Conservation (phyloP, 2,113 vertebrate species). For the Percina caprodes region DNA sequence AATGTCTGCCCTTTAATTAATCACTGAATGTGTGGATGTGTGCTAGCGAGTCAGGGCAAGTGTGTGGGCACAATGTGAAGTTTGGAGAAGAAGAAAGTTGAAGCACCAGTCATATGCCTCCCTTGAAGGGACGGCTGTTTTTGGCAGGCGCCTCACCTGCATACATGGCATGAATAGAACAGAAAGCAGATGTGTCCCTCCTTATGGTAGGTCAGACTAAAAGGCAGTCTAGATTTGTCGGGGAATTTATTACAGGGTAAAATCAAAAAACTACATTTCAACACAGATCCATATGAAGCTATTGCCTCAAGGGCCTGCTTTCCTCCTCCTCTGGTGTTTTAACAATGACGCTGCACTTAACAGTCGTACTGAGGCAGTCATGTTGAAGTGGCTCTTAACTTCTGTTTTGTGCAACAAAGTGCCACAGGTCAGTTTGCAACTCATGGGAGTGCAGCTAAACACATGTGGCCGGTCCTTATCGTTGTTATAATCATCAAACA, state of each 20-base stretch:
- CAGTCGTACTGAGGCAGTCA: slow-evolving; percentile 56
- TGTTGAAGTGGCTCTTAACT: slow-evolving; percentile 60
- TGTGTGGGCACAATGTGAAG: neutral
- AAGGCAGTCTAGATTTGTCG: slow-evolving; percentile 46
- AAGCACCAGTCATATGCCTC: slow-evolving; percentile 53
- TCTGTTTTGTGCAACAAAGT: slow-evolving; percentile 49
- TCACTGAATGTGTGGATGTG: neutral
- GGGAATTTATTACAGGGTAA: slow-evolving; percentile 36
- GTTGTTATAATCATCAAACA: neutral
- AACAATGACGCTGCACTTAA: slow-evolving; percentile 69
- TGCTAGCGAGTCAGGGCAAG: neutral
- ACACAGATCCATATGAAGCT: slow-evolving; percentile 55
- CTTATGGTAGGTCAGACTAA: slow-evolving; percentile 61
- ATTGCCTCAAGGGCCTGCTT: slow-evolving; percentile 69
- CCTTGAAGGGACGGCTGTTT: slow-evolving; percentile 58
- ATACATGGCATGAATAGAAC: slow-evolving; percentile 53
- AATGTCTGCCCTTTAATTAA: neutral
- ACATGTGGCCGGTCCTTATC: neutral
- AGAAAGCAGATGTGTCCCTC: slow-evolving; percentile 53
- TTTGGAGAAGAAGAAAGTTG: slow-evolving; percentile 25
- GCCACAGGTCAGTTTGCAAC: neutral
- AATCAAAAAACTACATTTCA: slow-evolving; percentile 69
- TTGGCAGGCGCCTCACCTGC: slow-evolving; percentile 45
- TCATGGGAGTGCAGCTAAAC: neutral
- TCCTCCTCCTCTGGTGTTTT: slow-evolving; percentile 70